A percentile compares a stretch with the other conserved stretches of the same genome.
These are phyloP conservation scores for Thamnophis elegans DNA, from an alignment of 2,797 vertebrate genomes.

Conservation along the genomic window DNA sequence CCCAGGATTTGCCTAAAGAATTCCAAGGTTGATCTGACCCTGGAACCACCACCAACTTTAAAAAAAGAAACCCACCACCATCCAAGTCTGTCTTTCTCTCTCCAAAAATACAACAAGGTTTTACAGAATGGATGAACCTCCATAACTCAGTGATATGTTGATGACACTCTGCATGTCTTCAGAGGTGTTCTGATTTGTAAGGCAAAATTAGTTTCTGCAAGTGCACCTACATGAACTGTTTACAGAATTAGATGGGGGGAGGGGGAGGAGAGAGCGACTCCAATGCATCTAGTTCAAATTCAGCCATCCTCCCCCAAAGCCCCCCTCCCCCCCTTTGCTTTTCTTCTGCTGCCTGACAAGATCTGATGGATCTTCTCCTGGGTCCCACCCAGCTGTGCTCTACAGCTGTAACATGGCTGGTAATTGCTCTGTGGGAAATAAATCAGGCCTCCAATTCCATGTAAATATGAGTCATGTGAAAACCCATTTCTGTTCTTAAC, in stretches of 20 bases:
- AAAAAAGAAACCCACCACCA: background rate
- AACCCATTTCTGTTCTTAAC: constrained; percentile 38
- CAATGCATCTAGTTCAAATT: background rate
- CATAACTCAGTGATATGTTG: background rate
- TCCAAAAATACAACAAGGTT: background rate
- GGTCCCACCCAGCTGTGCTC: constrained; percentile 26
- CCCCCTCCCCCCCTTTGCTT: background rate
- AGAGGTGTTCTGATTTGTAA: background rate
- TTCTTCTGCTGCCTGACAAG: constrained; percentile 19
- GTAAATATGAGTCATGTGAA: constrained; percentile 45
- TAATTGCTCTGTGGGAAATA: constrained; percentile 30
- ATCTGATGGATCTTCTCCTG: constrained; percentile 30
- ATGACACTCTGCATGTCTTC: background rate
- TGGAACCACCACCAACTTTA: background rate
- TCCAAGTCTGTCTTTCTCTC: background rate
- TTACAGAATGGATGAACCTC: background rate
- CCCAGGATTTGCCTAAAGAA: background rate
- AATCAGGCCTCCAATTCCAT: constrained; percentile 31
- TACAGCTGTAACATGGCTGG: constrained; percentile 21
- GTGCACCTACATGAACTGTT: background rate
- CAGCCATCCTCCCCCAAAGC: background rate
- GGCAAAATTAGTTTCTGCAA: background rate
- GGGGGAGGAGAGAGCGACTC: background rate
- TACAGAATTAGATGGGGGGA: background rate
- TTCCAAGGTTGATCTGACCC: background rate